Percentiles rank a stretch among this genome's conserved stretches.
Evolutionary conservation across 2,888 invertebrate species (phyloP).

Genomic region (Meta bourneti): DNA sequence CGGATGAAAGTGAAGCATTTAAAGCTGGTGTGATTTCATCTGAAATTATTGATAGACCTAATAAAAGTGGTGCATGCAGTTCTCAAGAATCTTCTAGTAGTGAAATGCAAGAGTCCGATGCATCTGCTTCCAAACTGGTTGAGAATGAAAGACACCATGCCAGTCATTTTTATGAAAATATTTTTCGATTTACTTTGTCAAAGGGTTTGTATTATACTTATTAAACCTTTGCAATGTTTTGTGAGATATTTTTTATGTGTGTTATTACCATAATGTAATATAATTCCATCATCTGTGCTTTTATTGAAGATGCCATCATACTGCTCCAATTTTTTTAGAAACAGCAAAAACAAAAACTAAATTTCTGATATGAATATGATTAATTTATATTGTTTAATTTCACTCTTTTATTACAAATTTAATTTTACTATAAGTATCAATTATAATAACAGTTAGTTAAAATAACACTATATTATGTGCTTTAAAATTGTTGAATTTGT

Average conservation of each 20-base stretch:
- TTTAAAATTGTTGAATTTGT: too few species aligned
- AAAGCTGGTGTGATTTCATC: constrained; percentile 67
- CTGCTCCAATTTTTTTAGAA: too few species aligned
- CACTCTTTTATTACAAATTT: neutral
- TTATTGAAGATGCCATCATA: too few species aligned
- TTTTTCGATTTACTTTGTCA: constrained; percentile 69
- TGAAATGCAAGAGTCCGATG: constrained; percentile 59
- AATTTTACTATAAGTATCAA: too few species aligned
- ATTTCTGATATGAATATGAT: neutral
- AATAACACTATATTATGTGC: too few species aligned
- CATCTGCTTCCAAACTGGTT: constrained; percentile 20
- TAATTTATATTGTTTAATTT: neutral
- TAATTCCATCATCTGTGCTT: neutral
- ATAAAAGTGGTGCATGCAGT: constrained; percentile 68
- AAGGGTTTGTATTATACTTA: constrained; percentile 42
- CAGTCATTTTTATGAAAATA: constrained; percentile 68
- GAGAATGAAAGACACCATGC: constrained; percentile 49
- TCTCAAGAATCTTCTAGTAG: constrained; percentile 42
- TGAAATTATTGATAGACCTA: constrained; percentile 62
- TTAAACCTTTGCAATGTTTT: neutral
- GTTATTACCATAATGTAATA: neutral
- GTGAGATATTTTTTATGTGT: neutral
- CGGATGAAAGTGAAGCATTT: constrained; percentile 68
- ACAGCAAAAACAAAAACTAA: too few species aligned
- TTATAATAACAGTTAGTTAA: too few species aligned